A percentile compares a stretch with the other conserved stretches of the same genome.
phyloP scores from a whole-genome alignment of 2,113 vertebrate species.

The Herpailurus yagouaroundi region DNA sequence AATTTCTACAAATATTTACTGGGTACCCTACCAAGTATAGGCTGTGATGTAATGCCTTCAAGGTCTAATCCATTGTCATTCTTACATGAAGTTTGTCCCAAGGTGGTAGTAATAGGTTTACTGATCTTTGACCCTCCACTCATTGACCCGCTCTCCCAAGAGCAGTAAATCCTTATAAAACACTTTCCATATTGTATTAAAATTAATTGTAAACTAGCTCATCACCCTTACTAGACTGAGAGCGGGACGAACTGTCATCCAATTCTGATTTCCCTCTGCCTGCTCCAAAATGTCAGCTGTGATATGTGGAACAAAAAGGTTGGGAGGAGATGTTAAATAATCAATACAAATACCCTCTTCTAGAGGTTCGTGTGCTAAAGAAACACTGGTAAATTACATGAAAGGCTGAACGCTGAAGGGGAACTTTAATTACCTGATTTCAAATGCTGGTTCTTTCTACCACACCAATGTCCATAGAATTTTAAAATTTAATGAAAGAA shows the following conservation, averaged over 20 bases:
- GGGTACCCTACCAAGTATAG: not conserved
- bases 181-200: not conserved
- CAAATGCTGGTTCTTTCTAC: not conserved
- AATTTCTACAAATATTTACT: not conserved
- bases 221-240: not conserved
- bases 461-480: not conserved
- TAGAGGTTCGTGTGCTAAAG: not conserved
- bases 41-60: not conserved
- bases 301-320: not conserved
- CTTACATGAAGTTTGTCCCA: not conserved
- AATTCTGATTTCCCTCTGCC: not conserved
- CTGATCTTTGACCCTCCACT: not conserved
- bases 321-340: not conserved
- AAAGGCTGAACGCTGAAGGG: not conserved
- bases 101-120: not conserved
- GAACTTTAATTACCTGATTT: not conserved
- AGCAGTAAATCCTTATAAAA: not conserved
- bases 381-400: not conserved
- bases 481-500: not conserved
- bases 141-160: rapidly evolving
- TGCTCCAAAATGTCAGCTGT: not conserved
- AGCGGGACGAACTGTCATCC: not conserved
- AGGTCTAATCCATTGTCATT: not conserved
- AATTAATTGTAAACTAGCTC: not conserved
- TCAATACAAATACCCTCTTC: not conserved